phyloP scores from a whole-genome alignment of 2,888 invertebrate species.

The Dryobotodes eremita region DNA sequence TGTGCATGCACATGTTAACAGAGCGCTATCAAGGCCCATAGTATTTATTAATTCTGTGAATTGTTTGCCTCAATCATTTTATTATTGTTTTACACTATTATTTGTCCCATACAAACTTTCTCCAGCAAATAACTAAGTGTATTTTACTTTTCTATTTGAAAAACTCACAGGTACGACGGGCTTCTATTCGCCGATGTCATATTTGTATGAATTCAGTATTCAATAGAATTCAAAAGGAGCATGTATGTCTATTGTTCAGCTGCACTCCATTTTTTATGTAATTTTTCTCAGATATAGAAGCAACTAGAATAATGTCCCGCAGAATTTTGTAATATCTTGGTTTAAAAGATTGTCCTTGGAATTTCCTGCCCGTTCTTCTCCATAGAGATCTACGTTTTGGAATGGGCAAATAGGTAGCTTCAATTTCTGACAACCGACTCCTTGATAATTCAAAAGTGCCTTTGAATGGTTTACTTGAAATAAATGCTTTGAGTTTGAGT shows the following conservation, averaged over 20 bases:
- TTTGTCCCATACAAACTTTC: neutral
- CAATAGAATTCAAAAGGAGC: constrained; percentile 11
- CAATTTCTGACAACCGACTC: neutral
- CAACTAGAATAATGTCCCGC: neutral
- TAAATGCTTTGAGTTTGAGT: neutral
- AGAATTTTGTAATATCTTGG: neutral
- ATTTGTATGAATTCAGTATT: constrained; percentile 13
- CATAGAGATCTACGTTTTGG: neutral
- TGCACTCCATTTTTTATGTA: neutral
- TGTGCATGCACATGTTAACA: neutral
- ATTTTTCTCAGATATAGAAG: neutral
- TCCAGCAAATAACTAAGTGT: no score
- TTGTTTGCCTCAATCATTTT: neutral
- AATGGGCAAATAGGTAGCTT: neutral
- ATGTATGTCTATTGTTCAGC: constrained; percentile 12
- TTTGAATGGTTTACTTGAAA: no score
- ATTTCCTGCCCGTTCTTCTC: neutral
- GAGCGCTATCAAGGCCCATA: no score
- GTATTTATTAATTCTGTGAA: neutral
- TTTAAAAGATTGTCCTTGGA: neutral
- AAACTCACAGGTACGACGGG: neutral
- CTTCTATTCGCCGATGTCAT: no score
- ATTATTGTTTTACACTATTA: neutral
- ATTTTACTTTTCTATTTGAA: neutral
- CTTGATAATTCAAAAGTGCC: neutral